Evolutionary conservation across 2,797 vertebrate species (phyloP), one percentile per base, ranked within the genome.

Genomic region (Poecilia wingei): DNA sequence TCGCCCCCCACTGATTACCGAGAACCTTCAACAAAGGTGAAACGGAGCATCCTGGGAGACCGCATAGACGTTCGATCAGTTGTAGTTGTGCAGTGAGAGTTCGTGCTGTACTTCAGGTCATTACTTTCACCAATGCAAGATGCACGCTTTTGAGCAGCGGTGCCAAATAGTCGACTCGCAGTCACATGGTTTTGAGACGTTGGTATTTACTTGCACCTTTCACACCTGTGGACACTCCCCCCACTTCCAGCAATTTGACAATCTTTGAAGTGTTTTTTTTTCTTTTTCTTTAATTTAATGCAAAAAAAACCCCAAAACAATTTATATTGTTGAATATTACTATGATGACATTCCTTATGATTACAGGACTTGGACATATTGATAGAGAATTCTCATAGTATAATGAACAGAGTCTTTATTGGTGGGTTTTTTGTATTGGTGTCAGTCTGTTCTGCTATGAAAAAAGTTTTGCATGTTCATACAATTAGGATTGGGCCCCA

Each of bases 71-170:
- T 68, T 64, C 66, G 14, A 43, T 61, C 46, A 53, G 80, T 41
- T 80, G 80, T 13, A 79, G 47, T n/a, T 49, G 43, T 22, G 5
- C 57, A 66, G 41, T 22, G 36, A 66, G 69, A 79, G 49, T 16
- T 53, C 28, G 72, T 39, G 10, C 45, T 43, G 39, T 20, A 55
- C 61, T 74, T 68, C 8, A 69, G 25, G 36, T 25, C 33, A 41
- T 68, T 25, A 25, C 20, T 22, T 68, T 68, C 36, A 22, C 36
- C 2, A 43, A 43, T 69, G 39, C 10, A 39, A n/a, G 61, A 39
- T 12, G 4, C 1, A 3, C 7, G 1, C 22, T 66, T 66, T 39
- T 66, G 0, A 66, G 3, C 59, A 1, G 18, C 41, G 20, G 36
- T 25, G 36, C 51, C 51, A 3, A 55, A n/a, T n/a, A 55, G 53